Percentiles rank a stretch among this genome's conserved stretches.
Evolutionary conservation across 2,113 vertebrate genomes (phyloP).

Genomic region (Triplophysa rosa): DNA sequence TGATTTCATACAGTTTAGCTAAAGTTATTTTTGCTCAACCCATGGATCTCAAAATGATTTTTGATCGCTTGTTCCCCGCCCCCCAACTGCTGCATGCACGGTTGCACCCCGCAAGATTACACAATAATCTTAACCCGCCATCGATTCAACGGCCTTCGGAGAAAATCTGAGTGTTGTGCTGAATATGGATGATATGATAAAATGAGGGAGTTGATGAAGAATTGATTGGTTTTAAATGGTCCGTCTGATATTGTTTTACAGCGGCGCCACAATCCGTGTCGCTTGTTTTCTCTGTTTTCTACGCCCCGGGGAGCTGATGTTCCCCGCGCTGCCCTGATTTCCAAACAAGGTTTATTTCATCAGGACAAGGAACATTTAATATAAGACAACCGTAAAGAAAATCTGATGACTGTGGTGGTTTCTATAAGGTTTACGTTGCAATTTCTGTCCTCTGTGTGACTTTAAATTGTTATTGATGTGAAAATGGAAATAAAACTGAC

Average conservation of each 20-base stretch:
- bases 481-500: background rate
- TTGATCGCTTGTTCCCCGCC: background rate
- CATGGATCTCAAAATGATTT: background rate
- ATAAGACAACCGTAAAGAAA: constrained; percentile 26
- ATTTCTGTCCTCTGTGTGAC: background rate
- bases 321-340: constrained; percentile 32
- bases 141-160: constrained; percentile 17
- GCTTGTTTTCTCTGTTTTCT: constrained; percentile 10
- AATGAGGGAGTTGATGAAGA: constrained; percentile 30
- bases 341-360: constrained; percentile 44
- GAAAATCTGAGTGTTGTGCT: background rate
- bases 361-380: constrained; percentile 38
- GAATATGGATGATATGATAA: constrained; percentile 30
- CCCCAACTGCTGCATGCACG: background rate
- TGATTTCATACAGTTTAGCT: no score
- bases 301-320: constrained; percentile 23
- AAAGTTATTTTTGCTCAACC: no score
- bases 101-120: background rate
- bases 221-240: constrained; percentile 37
- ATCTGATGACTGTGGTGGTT: constrained; percentile 7
- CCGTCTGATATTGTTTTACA: constrained; percentile 21
- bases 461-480: constrained; percentile 13
- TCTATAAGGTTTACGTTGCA: constrained; percentile 31
- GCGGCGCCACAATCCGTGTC: background rate
- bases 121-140: background rate